Conservation (phyloP, 2,888 invertebrate genomes). For the Leptarthrus brevirostris region DNA sequence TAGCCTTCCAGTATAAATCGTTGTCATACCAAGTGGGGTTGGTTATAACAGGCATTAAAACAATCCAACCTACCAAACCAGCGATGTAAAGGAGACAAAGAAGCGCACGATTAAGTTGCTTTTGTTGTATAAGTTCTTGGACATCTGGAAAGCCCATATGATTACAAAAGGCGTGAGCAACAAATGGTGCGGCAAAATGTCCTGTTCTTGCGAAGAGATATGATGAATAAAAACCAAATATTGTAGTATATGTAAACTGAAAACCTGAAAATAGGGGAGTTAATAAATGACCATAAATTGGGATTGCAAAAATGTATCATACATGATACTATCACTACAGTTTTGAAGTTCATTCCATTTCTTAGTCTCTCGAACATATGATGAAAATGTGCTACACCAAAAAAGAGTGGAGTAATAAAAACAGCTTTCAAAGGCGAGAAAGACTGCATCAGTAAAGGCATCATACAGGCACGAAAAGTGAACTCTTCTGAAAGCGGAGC, state of each 20-base stretch:
- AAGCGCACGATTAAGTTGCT: constrained; percentile 71
- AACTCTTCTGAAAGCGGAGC: constrained; percentile 96
- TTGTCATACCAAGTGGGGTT: constrained; percentile 74
- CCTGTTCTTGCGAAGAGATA: constrained; percentile 90
- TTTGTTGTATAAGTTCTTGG: constrained; percentile 73
- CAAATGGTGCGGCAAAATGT: constrained; percentile 86
- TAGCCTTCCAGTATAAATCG: constrained; percentile 69
- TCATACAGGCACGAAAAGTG: constrained; percentile 94
- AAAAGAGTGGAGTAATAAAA: constrained; percentile 88
- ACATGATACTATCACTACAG: constrained; percentile 80
- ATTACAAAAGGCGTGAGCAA: constrained; percentile 95
- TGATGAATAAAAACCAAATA: constrained; percentile 96
- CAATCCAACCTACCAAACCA: constrained; percentile 83
- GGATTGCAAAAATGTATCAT: constrained; percentile 55
- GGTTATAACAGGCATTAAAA: constrained; percentile 81
- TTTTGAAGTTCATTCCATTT: constrained; percentile 76
- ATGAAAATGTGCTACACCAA: constrained; percentile 94
- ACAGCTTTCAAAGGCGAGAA: constrained; percentile 80
- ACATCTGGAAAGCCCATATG: constrained; percentile 96
- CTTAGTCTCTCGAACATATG: constrained; percentile 85
- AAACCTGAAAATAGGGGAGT: constrained; percentile 77
- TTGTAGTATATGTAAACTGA: constrained; percentile 89
- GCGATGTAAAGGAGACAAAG: constrained; percentile 77
- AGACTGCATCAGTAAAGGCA: constrained; percentile 88
- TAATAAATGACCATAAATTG: constrained; percentile 56